Evolutionary conservation across 2,888 invertebrate genomes (phyloP), one percentile per base, ranked within the genome.

Genomic region (Cantharis lateralis): DNA sequence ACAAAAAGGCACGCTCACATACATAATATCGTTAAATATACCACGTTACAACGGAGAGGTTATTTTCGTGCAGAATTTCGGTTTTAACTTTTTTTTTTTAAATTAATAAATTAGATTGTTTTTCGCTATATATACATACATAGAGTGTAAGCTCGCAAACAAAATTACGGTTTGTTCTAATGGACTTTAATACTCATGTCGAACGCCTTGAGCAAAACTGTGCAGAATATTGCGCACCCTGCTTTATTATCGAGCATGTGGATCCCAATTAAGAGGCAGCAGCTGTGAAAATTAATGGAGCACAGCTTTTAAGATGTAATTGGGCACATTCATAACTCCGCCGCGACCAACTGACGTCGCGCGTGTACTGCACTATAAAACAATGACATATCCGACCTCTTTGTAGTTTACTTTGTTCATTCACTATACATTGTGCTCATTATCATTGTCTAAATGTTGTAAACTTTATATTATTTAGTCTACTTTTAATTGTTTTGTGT

Each of bases 291-390:
- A 90, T 90, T 90, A 91, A 91, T 90, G 90, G 90, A 89, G 90
- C 90, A 89, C 90, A 89, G 90, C 90, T 90, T 91, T 90, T 90
- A 90, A 91, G 90, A 90, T 90, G 90, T 91, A 91, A 91, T 91
- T 91, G 91, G 90, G 89, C 88, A 90, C 91, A 90, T 91, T 91
- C 90, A 91, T 91, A 91, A 91, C 89, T 89, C 88, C 86, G 85
- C 84, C 79, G 83, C 85, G 85, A 82, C 83, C 79, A 79, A 80
- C 79, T 78, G 79, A 77, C 79, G 78, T 78, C 79, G 80, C 81
- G 78, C 78, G 77, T 76, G 77, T 74, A 79, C 75, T 78, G 78
- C 76, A 78, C 78, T 78, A 78, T 78, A 78, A 78, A 78, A 78
- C 78, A 78, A 78, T 76, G 78, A 78, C 78, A 78, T n/a, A n/a